phyloP scores from a whole-genome alignment of 2,888 invertebrate species.

The Dolomedes plantarius region DNA sequence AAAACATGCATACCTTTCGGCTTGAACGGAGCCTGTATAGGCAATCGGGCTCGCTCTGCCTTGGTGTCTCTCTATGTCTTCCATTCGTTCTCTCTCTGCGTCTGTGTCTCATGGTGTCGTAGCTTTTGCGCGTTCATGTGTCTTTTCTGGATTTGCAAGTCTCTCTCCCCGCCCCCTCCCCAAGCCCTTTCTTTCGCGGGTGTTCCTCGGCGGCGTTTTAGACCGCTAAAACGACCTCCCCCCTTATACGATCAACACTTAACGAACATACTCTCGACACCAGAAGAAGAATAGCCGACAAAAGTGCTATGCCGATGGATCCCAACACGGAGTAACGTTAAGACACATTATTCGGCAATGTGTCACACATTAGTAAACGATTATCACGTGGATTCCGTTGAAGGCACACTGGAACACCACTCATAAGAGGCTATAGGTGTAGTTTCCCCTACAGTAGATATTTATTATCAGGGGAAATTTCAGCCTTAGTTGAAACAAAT shows the following conservation, averaged over 20 bases:
- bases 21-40: slow-evolving; percentile 4
- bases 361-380: too few species aligned
- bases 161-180: too few species aligned
- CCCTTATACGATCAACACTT: background rate
- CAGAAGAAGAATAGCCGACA: too few species aligned
- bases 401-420: too few species aligned
- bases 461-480: background rate
- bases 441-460: background rate
- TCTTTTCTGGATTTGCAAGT: too few species aligned
- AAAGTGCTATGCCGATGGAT: too few species aligned
- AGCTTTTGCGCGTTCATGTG: slow-evolving; percentile 38
- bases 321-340: too few species aligned
- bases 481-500: background rate
- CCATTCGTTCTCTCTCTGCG: slow-evolving; percentile 58
- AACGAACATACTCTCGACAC: background rate
- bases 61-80: slow-evolving; percentile 65
- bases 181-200: slow-evolving; percentile 34
- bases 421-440: too few species aligned
- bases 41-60: slow-evolving; percentile 26
- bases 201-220: slow-evolving; percentile 61
- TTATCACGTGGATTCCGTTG: too few species aligned
- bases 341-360: too few species aligned
- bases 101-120: slow-evolving; percentile 1
- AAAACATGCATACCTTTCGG: background rate
- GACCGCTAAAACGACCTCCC: slow-evolving; percentile 42